phyloP scores from a whole-genome alignment of 2,797 vertebrate species.

The Platyrinchus mystaceus region DNA sequence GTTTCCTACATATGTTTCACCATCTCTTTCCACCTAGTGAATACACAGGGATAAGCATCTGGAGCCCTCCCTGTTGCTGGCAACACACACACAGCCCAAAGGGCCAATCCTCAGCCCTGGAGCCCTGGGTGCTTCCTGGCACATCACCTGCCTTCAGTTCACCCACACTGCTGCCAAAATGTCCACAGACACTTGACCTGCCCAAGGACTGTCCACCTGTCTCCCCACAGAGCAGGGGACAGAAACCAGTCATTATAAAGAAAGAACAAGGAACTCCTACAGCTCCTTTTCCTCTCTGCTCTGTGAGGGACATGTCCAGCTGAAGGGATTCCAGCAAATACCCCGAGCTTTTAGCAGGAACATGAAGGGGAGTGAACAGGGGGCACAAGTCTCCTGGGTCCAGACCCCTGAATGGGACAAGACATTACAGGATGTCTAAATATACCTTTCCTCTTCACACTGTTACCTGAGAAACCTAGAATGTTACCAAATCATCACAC shows the following conservation, averaged over 20 bases:
- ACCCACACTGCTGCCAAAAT: rapidly evolving
- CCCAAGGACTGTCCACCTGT: background rate
- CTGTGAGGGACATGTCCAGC: background rate
- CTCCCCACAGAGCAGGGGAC: background rate
- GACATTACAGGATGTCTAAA: background rate
- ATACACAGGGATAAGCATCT: background rate
- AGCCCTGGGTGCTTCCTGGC: background rate
- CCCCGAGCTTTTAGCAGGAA: background rate
- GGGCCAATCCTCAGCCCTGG: background rate
- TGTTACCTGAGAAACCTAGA: background rate
- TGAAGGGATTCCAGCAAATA: background rate
- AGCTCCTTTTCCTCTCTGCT: background rate
- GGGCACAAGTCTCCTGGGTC: background rate
- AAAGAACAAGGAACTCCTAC: background rate
- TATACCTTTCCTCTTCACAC: rapidly evolving
- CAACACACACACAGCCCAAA: background rate
- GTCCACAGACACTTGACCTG: background rate
- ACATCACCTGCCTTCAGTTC: rapidly evolving
- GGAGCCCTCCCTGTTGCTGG: background rate
- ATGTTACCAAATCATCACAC: background rate
- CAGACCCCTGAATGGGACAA: background rate
- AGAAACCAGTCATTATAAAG: background rate
- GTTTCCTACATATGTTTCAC: background rate
- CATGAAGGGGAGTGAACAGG: rapidly evolving
- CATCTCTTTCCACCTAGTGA: background rate